Percentiles rank a stretch among this genome's conserved stretches.
phyloP scores from a whole-genome alignment of 2,888 invertebrate species.

The Polyommatus icarus region DNA sequence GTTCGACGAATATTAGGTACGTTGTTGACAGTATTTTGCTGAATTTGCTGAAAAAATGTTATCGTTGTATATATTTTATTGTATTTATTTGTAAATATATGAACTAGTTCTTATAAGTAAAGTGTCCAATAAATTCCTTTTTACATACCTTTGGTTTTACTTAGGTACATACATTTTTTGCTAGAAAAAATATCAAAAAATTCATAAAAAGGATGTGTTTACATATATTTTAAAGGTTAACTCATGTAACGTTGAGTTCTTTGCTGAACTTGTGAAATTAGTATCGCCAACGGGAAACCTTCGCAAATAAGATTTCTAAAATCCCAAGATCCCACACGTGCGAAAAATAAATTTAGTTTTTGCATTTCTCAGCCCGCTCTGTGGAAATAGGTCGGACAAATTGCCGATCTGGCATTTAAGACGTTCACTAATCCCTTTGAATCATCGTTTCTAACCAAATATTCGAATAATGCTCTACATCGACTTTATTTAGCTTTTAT shows the following conservation, averaged over 20 bases:
- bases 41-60: not conserved
- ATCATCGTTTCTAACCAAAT: not conserved
- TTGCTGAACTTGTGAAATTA: not conserved
- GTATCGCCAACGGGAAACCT: not conserved
- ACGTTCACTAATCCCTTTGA: not conserved
- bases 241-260: not conserved
- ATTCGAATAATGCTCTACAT: not conserved
- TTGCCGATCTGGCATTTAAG: not conserved
- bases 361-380: not conserved
- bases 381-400: not conserved
- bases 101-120: constrained; percentile 57
- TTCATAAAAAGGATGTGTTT: not conserved
- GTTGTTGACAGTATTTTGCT: not conserved
- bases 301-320: constrained; percentile 7
- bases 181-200: not conserved
- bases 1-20: not conserved
- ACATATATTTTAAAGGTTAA: no score
- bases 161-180: not conserved
- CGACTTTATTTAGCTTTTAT: not conserved
- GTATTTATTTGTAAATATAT: constrained; percentile 55
- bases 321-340: not conserved
- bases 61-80: constrained; percentile 23
- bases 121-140: constrained; percentile 62
- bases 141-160: constrained; percentile 39
- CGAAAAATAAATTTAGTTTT: constrained; percentile 10